A percentile compares a stretch with the other conserved stretches of the same genome.
These are phyloP conservation scores for Synanthedon tipuliformis DNA, from an alignment of 2,888 invertebrate genomes.

Conservation along the genomic window DNA sequence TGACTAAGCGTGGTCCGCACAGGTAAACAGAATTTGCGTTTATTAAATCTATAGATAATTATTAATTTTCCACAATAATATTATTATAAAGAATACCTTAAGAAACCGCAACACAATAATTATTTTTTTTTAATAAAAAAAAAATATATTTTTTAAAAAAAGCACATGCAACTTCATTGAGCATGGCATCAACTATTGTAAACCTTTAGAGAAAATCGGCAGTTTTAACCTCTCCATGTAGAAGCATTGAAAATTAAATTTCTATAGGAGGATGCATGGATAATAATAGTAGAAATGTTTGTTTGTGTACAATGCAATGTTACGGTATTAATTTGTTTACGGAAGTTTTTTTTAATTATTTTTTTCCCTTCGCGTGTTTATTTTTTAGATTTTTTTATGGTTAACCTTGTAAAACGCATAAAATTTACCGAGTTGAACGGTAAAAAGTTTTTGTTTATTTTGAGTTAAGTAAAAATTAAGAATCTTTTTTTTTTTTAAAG, in stretches of 20 bases:
- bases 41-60: too few relatives aligned
- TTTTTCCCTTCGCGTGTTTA: too few relatives aligned
- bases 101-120: background rate
- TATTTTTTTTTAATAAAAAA: background rate
- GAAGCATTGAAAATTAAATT: background rate
- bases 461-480: too few relatives aligned
- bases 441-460: too few relatives aligned
- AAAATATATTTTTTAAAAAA: background rate
- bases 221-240: background rate
- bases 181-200: background rate
- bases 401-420: too few relatives aligned
- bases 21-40: conserved; percentile 26
- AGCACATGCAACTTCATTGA: background rate
- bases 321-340: too few relatives aligned
- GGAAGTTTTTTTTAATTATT: too few relatives aligned
- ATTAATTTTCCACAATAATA: background rate
- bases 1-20: conserved; percentile 21
- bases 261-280: conserved; percentile 2
- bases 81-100: background rate
- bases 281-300: background rate
- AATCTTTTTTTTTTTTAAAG: too few relatives aligned
- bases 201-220: background rate
- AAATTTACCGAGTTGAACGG: too few relatives aligned
- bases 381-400: too few relatives aligned
- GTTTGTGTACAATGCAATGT: too few relatives aligned